A percentile compares a stretch with the other conserved stretches of the same genome.
Evolutionary conservation across 2,113 vertebrate genomes (phyloP).

Genomic region (Apodemus sylvaticus): DNA sequence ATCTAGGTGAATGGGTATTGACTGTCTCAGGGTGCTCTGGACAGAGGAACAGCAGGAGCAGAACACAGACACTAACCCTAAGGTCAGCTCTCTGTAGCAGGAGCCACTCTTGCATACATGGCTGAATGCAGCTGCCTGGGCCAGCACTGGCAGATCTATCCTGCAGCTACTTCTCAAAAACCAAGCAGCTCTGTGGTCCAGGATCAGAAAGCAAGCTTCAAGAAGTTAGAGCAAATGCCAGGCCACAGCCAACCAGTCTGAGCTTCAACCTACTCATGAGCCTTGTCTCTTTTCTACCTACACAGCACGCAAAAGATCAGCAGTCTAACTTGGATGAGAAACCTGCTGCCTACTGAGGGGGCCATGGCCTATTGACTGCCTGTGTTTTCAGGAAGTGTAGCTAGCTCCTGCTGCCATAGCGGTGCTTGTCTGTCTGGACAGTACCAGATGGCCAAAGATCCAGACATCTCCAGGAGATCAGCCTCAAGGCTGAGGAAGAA

Average conservation of each 20-base stretch:
- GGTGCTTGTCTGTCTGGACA: neutral
- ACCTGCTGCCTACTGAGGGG: neutral
- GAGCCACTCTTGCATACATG: too few relatives aligned
- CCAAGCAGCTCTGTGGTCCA: neutral
- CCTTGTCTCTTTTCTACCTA: neutral
- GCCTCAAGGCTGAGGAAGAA: neutral
- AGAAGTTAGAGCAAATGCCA: neutral
- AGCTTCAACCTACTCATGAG: neutral
- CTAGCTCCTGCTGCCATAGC: neutral
- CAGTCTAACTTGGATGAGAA: neutral
- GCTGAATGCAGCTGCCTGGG: neutral
- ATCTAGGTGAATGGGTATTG: neutral
- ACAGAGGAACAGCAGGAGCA: neutral
- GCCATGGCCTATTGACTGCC: neutral
- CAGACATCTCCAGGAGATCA: neutral
- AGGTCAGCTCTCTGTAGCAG: neutral
- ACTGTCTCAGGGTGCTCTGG: neutral
- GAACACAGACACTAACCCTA: too few relatives aligned
- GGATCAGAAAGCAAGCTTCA: neutral
- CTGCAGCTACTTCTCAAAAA: neutral
- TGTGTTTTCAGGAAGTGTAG: neutral
- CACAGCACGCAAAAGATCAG: accelerated
- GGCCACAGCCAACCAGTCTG: neutral
- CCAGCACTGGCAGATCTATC: neutral
- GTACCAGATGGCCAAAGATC: neutral